A percentile compares a stretch with the other conserved stretches of the same genome.
Conservation (phyloP, 2,113 vertebrate genomes). For the Calyptomena viridis region DNA sequence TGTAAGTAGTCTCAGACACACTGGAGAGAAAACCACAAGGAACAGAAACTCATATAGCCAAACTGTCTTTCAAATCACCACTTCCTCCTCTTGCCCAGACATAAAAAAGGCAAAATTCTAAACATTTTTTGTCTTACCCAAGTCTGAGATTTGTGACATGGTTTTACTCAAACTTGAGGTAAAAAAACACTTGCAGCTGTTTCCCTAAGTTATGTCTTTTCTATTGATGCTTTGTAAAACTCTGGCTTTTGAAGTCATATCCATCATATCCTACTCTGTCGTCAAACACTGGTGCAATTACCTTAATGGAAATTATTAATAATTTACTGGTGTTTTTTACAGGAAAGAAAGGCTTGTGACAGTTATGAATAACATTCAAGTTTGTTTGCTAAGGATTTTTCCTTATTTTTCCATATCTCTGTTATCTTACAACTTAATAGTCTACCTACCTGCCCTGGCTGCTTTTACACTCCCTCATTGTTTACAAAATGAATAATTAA, state of each 20-base stretch:
- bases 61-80: background rate
- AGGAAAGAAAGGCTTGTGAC: background rate
- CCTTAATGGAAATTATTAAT: slow-evolving; percentile 63
- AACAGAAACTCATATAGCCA: background rate
- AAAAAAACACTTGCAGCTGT: background rate
- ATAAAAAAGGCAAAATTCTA: background rate
- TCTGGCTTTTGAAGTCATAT: background rate
- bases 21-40: background rate
- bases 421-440: slow-evolving; percentile 59
- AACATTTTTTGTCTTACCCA: background rate
- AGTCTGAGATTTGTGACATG: background rate
- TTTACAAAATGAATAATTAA: slow-evolving; percentile 74
- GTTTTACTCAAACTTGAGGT: background rate
- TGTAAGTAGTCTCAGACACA: background rate
- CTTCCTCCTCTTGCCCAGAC: background rate
- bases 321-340: slow-evolving; percentile 59
- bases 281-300: slow-evolving; percentile 42
- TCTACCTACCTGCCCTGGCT: slow-evolving; percentile 14
- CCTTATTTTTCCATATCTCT: slow-evolving; percentile 54
- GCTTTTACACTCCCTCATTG: slow-evolving; percentile 57
- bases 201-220: background rate
- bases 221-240: background rate
- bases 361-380: slow-evolving; percentile 43
- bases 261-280: background rate
- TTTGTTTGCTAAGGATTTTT: slow-evolving; percentile 49